These are phyloP conservation scores for Pipistrellus pygmaeus DNA, from an alignment of 2,797 vertebrate species.

Conservation along the genomic window DNA sequence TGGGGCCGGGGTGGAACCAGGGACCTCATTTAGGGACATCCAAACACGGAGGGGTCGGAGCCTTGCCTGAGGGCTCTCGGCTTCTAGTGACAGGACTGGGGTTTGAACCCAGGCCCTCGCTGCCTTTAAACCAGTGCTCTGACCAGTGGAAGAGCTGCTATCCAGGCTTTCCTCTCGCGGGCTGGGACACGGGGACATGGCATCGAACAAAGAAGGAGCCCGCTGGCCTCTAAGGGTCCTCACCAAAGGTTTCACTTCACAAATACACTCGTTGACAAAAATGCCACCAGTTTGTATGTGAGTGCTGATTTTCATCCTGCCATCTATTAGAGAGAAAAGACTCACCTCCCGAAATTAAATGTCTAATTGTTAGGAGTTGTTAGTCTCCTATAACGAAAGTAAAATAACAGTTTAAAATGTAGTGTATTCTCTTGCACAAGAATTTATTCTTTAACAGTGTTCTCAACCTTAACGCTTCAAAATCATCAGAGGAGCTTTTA, in stretches of 20 bases:
- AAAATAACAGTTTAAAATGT: slow-evolving; percentile 48
- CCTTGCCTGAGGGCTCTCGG: neutral
- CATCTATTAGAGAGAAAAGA: slow-evolving; percentile 47
- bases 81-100: neutral
- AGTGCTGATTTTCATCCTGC: slow-evolving; percentile 59
- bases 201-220: neutral
- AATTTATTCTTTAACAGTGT: slow-evolving; percentile 23
- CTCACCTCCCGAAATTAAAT: slow-evolving; percentile 40
- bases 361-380: slow-evolving; percentile 30
- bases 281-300: neutral
- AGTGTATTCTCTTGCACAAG: neutral
- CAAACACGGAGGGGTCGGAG: neutral
- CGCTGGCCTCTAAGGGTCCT: neutral
- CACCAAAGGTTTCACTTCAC: neutral
- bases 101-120: neutral
- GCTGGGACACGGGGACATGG: neutral
- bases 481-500: too few species aligned
- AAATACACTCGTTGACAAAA: neutral
- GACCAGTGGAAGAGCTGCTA: neutral
- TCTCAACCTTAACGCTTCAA: neutral
- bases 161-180: neutral
- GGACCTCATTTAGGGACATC: neutral
- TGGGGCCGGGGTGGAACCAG: neutral
- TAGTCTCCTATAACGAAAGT: slow-evolving; percentile 16
- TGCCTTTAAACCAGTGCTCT: neutral